Evolutionary conservation across 1,140 invertebrate species (phyloP).

Genomic region (Drosophila suzukii): DNA sequence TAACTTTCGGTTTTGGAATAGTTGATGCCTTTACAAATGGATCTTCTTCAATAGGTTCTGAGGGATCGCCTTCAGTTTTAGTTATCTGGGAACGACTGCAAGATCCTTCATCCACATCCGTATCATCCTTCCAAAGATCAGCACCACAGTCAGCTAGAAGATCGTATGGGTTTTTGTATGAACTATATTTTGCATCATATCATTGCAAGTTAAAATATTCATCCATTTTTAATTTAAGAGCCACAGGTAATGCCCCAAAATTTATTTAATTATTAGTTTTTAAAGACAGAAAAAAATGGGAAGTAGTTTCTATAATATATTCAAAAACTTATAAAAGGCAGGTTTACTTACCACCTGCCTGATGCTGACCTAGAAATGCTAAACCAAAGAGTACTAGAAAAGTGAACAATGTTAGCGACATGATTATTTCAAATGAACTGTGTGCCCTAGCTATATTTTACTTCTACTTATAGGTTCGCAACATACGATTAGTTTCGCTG

Average conservation of each 20-base stretch:
- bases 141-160: conserved; percentile 7
- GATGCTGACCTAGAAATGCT: not conserved
- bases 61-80: not conserved
- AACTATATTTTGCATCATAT: not conserved
- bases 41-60: not conserved
- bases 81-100: not conserved
- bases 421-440: not conserved
- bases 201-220: not conserved
- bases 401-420: conserved; percentile 10
- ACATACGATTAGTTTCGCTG: conserved; percentile 6
- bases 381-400: conserved; percentile 16
- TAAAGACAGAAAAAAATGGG: too few species aligned
- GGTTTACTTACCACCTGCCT: conserved; percentile 8
- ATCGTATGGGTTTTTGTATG: not conserved
- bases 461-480: not conserved
- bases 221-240: too few species aligned
- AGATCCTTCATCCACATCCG: not conserved
- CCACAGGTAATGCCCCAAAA: too few species aligned
- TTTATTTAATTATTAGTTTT: too few species aligned
- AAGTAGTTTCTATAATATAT: too few species aligned
- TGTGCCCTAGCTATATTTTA: not conserved
- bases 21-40: not conserved
- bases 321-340: too few species aligned
- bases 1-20: too few species aligned
- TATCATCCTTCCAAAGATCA: not conserved